These are phyloP conservation scores for Falco berigora DNA, from an alignment of 2,797 vertebrate species.

Conservation along the genomic window DNA sequence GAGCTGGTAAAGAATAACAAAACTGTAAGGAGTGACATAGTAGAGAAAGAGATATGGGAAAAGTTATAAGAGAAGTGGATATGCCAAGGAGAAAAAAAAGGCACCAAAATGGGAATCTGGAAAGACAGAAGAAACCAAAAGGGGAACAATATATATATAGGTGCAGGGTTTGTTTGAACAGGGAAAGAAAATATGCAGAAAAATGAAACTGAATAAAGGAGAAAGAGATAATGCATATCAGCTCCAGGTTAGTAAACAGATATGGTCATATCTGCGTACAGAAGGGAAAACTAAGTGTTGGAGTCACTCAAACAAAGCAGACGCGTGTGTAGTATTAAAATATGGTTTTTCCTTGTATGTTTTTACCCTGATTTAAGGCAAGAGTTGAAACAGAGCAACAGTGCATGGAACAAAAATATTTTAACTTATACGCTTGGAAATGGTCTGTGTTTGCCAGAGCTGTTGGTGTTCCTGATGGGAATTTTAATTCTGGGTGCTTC, in stretches of 20 bases:
- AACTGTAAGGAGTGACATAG: neutral
- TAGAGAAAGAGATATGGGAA: neutral
- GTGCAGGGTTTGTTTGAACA: neutral
- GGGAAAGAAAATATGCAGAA: neutral
- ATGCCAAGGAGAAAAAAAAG: neutral
- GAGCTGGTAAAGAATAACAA: neutral
- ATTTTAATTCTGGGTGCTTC: neutral
- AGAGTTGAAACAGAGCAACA: neutral
- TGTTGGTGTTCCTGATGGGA: neutral
- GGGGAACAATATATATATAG: neutral
- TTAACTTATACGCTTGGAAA: neutral
- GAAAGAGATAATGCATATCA: neutral
- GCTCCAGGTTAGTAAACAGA: neutral
- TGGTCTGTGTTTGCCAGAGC: neutral
- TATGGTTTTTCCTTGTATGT: neutral
- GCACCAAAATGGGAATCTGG: neutral
- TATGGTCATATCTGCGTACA: neutral
- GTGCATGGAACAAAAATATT: neutral
- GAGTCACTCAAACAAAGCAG: neutral
- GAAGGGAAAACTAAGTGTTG: neutral
- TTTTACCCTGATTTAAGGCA: neutral
- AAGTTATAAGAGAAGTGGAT: neutral
- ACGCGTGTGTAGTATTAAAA: neutral
- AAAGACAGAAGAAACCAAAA: neutral
- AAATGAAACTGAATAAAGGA: neutral